Evolutionary conservation across 2,797 vertebrate genomes (phyloP), one percentile per base, ranked within the genome.

Genomic region (Furcifer pardalis): DNA sequence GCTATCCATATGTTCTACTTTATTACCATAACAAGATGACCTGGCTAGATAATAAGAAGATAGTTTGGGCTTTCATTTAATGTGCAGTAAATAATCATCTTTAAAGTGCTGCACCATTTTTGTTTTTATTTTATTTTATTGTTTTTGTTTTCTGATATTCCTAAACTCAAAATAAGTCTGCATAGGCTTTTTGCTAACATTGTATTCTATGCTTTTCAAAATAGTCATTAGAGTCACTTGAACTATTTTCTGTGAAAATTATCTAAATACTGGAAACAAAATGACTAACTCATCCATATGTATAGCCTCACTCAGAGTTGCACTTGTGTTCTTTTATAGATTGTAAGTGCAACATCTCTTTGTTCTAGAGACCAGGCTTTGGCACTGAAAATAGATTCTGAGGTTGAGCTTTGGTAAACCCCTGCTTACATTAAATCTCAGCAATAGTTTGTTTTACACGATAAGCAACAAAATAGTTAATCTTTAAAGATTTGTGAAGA

Each of bases 401-500:
- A 66, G 35, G 37, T 15, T 68, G 35, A 68, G 35, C 37, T 59
- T 25, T 9, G 0, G 40, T 59, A 68, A 68, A 40, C 49, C 21
- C 17, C 42, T 65, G 30, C 30, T 59, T 69, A 23, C 77, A 25
- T 42, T 77, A 66, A 32, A 4, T 6, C 17, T 1, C 25, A 32
- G 10, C 23, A 62, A 8, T 7, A 15, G 13, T 5, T 21, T 76
- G 32, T 9, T 49, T 60, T 76, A 76, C 40, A 59, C 5, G 5
- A 46, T 49, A 92, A 87, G 17, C 75, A 83, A 91, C 85, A 77
- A 56, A 56, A 49, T 8, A 49, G 46, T 49, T 49, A 84, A 63
- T 76, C 56, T 83, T 72, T 49, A 82, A 73, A 83, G 84, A 83
- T 90, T 17, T 30, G 91, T 90, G 85, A 84, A 75, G 27, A 56